These are phyloP conservation scores for Alcedo quadribrachys DNA, from an alignment of 2,797 vertebrate species.

Conservation along the genomic window DNA sequence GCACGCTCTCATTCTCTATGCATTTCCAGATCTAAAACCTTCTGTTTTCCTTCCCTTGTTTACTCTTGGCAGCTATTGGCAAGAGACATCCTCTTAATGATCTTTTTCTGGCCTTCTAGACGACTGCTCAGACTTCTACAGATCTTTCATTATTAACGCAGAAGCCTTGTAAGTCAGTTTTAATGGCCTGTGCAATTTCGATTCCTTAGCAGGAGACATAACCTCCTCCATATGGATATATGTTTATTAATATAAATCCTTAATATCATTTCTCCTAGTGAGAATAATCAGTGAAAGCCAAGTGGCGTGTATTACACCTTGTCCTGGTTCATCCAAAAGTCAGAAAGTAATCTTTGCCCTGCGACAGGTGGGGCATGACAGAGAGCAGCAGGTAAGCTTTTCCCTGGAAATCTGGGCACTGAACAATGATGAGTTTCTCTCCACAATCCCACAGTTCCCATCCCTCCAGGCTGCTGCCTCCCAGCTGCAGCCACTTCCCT, in stretches of 20 bases:
- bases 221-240: slow-evolving; percentile 46
- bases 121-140: slow-evolving; percentile 53
- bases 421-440: background rate
- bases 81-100: slow-evolving; percentile 65
- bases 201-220: slow-evolving; percentile 40
- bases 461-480: background rate
- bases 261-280: slow-evolving; percentile 23
- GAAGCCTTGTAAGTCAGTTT: slow-evolving; percentile 63
- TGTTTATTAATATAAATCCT: slow-evolving; percentile 70
- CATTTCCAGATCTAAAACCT: slow-evolving; percentile 57
- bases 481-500: background rate
- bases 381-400: background rate
- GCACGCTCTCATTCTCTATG: slow-evolving; percentile 25
- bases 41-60: slow-evolving; percentile 61
- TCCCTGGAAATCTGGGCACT: background rate
- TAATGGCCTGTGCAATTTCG: slow-evolving; percentile 58
- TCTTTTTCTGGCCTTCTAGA: slow-evolving; percentile 66
- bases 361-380: background rate
- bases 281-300: slow-evolving; percentile 28
- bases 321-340: background rate
- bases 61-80: slow-evolving; percentile 66
- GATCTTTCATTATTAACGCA: slow-evolving; percentile 64
- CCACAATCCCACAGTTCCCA: background rate
- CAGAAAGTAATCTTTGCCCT: background rate
- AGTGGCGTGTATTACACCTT: background rate